These are phyloP conservation scores for Esox lucius DNA, from an alignment of 2,797 vertebrate species.

Conservation along the genomic window DNA sequence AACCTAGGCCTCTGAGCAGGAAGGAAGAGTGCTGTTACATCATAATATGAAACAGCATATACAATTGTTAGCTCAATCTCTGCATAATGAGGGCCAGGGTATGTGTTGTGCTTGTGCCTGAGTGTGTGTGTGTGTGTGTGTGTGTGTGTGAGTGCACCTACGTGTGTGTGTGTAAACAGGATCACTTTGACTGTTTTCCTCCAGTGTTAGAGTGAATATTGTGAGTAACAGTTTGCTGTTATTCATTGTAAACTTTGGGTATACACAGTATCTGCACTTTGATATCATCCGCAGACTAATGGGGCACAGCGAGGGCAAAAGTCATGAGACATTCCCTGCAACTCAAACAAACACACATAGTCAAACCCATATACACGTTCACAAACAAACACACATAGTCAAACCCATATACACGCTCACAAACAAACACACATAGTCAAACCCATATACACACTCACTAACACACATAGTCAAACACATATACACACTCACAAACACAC, in stretches of 20 bases:
- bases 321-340: not conserved
- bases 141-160: too few relatives aligned
- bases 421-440: too few relatives aligned
- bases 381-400: conserved; percentile 4
- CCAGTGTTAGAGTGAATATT: not conserved
- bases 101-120: not conserved
- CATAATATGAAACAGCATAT: not conserved
- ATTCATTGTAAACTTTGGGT: conserved; percentile 63
- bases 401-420: too few relatives aligned
- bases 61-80: not conserved
- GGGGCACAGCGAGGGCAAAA: conserved; percentile 17
- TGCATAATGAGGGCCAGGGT: not conserved
- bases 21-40: not conserved
- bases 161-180: not conserved
- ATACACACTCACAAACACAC: too few relatives aligned
- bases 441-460: too few relatives aligned
- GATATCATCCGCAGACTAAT: conserved; percentile 56
- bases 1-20: not conserved
- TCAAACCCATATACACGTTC: not conserved
- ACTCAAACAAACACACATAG: not conserved
- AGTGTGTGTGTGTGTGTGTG: not conserved
- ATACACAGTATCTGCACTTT: conserved; percentile 48
- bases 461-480: too few relatives aligned
- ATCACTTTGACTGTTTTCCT: not conserved
- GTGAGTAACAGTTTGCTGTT: conserved; percentile 5